These are phyloP conservation scores for Alloplasta piceator DNA, from an alignment of 2,888 invertebrate genomes.

Conservation along the genomic window DNA sequence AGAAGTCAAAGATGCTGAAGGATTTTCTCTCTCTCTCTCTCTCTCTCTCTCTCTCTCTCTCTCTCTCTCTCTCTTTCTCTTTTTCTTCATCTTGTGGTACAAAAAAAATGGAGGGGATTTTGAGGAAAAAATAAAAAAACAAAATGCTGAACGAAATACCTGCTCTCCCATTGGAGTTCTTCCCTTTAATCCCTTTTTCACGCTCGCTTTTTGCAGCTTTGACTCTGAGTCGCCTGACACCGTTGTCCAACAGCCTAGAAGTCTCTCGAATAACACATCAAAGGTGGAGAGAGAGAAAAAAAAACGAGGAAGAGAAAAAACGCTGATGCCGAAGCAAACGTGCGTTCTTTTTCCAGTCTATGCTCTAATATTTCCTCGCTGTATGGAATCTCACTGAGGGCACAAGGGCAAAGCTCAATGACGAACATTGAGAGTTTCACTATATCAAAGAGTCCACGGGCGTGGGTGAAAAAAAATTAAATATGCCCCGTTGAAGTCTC, in stretches of 20 bases:
- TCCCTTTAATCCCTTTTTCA: neutral
- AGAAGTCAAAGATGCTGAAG: too few species aligned
- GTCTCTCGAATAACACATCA: conserved; percentile 62
- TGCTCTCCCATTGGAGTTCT: neutral
- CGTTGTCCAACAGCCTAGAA: conserved; percentile 56
- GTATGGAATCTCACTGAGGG: neutral
- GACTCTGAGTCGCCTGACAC: conserved; percentile 38
- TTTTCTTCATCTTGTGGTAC: too few species aligned
- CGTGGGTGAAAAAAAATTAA: too few species aligned
- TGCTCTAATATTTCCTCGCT: conserved; percentile 24
- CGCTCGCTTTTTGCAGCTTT: neutral
- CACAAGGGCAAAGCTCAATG: conserved; percentile 22
- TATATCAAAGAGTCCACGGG: too few species aligned
- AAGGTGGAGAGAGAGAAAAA: conserved; percentile 29
- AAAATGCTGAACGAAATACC: conserved; percentile 37
- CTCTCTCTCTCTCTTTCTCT: too few species aligned
- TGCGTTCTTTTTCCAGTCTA: conserved; percentile 5
- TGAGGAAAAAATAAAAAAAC: conserved; percentile 43
- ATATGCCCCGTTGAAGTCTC: too few species aligned
- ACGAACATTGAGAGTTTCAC: neutral
- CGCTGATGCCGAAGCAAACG: neutral
- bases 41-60: too few species aligned
- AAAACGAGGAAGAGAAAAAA: conserved; percentile 53
- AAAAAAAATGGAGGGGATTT: too few species aligned
- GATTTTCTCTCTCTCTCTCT: too few species aligned